Evolutionary conservation across 2,888 invertebrate species (phyloP), one percentile per base, ranked within the genome.

Genomic region (Epicampocera succincta): DNA sequence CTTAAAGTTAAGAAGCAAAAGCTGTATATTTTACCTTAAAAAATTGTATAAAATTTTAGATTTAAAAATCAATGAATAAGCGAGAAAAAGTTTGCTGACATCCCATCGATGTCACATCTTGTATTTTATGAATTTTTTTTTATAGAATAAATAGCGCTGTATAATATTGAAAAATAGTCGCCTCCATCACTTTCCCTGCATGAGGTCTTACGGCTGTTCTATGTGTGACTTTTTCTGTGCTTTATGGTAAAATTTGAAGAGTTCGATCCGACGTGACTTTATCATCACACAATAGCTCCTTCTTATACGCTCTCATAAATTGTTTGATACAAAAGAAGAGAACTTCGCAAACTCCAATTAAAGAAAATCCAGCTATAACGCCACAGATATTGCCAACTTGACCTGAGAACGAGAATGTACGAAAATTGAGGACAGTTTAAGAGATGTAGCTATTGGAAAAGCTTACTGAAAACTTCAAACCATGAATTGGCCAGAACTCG

Each of bases 401-500:
- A 90, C 94, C 95, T 95, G 91, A 91, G 92, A 91, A 68, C 69
- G 40, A 21, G 63, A 58, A 72, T 42, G 74, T 21, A 11, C 15
- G 11, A 42, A 2, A 29, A 48, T 46, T 3, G 0, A 1, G 2
- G 9, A 44, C 13, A 9, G 13, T 25, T 12, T 29, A 1, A 33
- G 33, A 2, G 50, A 12, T 29, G 8, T 3, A 42, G 21, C 33
- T 54, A 2, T n/a, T n/a, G 15, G 1, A 44, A 58, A 54, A 60
- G 91, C 94, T 93, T 90, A 94, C 94, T 93, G 82, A 94, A 88
- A 77, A 93, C 89, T 87, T 94, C 94, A 87, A 92, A 94, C 94
- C 94, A 94, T 83, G 89, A 86, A 58, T 88, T 87, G 52, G 85
- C 87, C 13, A 90, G 50, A 60, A 89, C 73, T 48, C 89, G 85